Evolutionary conservation across 2,888 invertebrate species (phyloP), one percentile per base, ranked within the genome.

Genomic region (Argyresthia albistria): DNA sequence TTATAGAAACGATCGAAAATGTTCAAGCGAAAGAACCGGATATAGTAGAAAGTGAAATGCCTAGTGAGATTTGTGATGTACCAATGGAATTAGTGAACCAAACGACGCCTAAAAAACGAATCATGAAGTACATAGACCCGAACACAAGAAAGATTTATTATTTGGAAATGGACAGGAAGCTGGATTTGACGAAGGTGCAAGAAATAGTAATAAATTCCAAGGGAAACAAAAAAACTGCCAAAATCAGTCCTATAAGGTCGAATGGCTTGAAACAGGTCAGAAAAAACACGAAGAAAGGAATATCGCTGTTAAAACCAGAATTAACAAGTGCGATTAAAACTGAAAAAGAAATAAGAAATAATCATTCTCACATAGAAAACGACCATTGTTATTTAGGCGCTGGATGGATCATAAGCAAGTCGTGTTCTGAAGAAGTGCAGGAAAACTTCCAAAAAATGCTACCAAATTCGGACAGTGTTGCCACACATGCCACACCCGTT

Each of bases 61-160:
- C 39, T 9, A 39, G n/a, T 39, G 10, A 39, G 4, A 52, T 59
- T 1, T 56, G 59, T 0, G 64, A 73, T 50, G 51, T 73, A 14
- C 73, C 75, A 0, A 69, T 58, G 1, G 77, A 75, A 51, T 65
- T 73, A 12, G 43, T 72, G 0, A 69, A 57, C 10, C 70, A 72
- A 55, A 62, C 73, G 0, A 52, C 64, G 0, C 65, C 73, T 0
- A 60, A 68, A 0, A 86, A 86, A 46, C 58, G 80, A 1, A 83
- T 87, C 56, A 76, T 86, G 43, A 86, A 87, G 57, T 87, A 84
- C 53, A 76, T 86, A 55, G 82, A 87, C 35, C 80, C 81, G 0
- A 72, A 67, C 0, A 86, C 84, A 35, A 77, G 82, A 0, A 86
- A 84, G 57, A 81, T 87, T 35, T 84, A 80, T 46, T 87, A 83